phyloP scores from a whole-genome alignment of 2,888 invertebrate species.

The Scotopteryx bipunctaria region DNA sequence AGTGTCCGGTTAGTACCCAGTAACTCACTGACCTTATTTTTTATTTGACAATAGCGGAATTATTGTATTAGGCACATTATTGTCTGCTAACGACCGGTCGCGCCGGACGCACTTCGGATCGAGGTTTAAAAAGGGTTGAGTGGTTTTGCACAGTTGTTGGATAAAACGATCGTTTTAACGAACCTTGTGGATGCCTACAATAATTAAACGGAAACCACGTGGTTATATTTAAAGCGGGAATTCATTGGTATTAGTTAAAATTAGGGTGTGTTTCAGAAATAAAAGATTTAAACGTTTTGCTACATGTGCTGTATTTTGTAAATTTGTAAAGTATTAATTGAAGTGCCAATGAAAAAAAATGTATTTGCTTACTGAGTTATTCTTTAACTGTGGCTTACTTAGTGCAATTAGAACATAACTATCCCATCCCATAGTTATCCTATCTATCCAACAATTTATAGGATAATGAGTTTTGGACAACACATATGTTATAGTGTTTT shows the following conservation, averaged over 20 bases:
- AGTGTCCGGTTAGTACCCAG: neutral
- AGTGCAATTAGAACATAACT: too few species aligned
- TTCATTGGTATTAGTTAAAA: conserved; percentile 8
- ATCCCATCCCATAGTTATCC: too few species aligned
- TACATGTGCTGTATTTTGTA: too few species aligned
- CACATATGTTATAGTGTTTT: too few species aligned
- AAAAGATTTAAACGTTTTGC: too few species aligned
- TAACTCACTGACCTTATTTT: conserved; percentile 12
- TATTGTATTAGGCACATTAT: conserved; percentile 73
- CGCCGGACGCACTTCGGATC: conserved; percentile 69
- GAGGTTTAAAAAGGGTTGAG: conserved; percentile 82
- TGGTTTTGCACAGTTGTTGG: conserved; percentile 45
- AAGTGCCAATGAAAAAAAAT: too few species aligned
- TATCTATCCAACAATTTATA: too few species aligned
- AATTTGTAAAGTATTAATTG: too few species aligned
- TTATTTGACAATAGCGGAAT: conserved; percentile 14
- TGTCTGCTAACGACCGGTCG: conserved; percentile 82
- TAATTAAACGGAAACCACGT: conserved; percentile 20
- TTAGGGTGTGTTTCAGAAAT: too few species aligned
- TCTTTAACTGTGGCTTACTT: too few species aligned
- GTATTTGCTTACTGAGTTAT: too few species aligned
- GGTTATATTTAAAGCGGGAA: conserved; percentile 8
- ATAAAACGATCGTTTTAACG: conserved; percentile 27
- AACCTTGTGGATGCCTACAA: conserved; percentile 17
- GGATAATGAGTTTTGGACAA: neutral